Conservation (phyloP, 2,888 invertebrate genomes). For the Drosophila cracens region DNA sequence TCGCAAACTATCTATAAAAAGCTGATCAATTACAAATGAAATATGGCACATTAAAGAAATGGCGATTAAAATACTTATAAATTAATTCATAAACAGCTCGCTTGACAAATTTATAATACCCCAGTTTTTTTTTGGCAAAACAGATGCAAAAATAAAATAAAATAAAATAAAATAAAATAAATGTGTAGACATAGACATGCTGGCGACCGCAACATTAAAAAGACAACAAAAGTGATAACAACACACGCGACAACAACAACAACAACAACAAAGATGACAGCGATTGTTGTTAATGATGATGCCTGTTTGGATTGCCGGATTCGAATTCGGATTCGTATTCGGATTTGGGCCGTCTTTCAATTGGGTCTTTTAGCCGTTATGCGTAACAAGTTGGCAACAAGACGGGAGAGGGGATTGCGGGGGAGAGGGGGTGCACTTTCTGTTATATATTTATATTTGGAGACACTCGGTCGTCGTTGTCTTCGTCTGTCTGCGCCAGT, state of each 20-base stretch:
- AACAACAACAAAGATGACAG: conserved; percentile 21
- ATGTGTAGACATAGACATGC: conserved; percentile 44
- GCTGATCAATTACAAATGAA: background rate
- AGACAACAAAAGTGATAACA: conserved; percentile 21
- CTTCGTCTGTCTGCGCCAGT: conserved; percentile 42
- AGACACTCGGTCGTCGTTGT: conserved; percentile 56
- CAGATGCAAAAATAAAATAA: conserved; percentile 31
- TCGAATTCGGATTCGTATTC: conserved; percentile 3
- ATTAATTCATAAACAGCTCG: background rate
- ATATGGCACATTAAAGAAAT: background rate
- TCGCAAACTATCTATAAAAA: background rate
- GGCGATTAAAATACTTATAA: background rate
- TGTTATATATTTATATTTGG: conserved; percentile 28
- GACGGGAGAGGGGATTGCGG: background rate
- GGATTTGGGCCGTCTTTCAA: conserved; percentile 38
- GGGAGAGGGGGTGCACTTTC: background rate
- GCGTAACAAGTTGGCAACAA: conserved; percentile 64
- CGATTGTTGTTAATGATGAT: conserved; percentile 40
- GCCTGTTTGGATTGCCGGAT: conserved; percentile 16
- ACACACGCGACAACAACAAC: conserved; percentile 8
- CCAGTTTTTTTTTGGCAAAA: conserved; percentile 45
- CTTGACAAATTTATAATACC: background rate
- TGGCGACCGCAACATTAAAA: conserved; percentile 58
- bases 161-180: background rate
- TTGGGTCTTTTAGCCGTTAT: conserved; percentile 37